These are phyloP conservation scores for Hycleus cichorii DNA, from an alignment of 1,140 invertebrate species.

Conservation along the genomic window DNA sequence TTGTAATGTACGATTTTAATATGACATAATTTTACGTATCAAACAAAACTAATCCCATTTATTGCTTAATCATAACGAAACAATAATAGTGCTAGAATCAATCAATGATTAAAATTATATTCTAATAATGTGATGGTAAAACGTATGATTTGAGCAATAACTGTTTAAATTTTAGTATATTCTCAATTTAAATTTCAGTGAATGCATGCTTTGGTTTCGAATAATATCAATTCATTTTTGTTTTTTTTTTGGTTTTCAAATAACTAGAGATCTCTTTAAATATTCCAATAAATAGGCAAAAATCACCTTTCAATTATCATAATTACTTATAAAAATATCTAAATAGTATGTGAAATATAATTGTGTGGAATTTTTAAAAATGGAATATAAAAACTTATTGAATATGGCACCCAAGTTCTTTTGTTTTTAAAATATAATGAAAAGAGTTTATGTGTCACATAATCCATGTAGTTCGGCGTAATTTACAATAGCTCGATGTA, in stretches of 20 bases:
- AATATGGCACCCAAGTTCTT: conserved; percentile 3
- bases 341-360: conserved; percentile 11
- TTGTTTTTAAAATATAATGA: conserved; percentile 10
- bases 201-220: conserved; percentile 29
- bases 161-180: no score
- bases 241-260: conserved; percentile 19
- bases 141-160: not conserved
- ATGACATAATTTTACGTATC: not conserved
- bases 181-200: conserved; percentile 8
- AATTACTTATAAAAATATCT: conserved; percentile 16
- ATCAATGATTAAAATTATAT: no score
- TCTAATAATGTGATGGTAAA: conserved; percentile 2
- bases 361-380: conserved; percentile 12
- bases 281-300: conserved; percentile 11
- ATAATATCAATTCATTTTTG: conserved; percentile 10
- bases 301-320: conserved; percentile 8
- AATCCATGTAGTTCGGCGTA: conserved; percentile 79
- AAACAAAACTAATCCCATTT: conserved; percentile 6
- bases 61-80: conserved; percentile 1
- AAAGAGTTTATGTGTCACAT: conserved; percentile 37
- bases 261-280: conserved; percentile 16
- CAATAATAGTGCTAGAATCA: not conserved
- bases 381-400: conserved; percentile 15
- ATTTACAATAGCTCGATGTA: conserved; percentile 82
- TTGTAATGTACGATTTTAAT: not conserved